phyloP scores from a whole-genome alignment of 2,113 vertebrate species.

The Stegostoma tigrinum region DNA sequence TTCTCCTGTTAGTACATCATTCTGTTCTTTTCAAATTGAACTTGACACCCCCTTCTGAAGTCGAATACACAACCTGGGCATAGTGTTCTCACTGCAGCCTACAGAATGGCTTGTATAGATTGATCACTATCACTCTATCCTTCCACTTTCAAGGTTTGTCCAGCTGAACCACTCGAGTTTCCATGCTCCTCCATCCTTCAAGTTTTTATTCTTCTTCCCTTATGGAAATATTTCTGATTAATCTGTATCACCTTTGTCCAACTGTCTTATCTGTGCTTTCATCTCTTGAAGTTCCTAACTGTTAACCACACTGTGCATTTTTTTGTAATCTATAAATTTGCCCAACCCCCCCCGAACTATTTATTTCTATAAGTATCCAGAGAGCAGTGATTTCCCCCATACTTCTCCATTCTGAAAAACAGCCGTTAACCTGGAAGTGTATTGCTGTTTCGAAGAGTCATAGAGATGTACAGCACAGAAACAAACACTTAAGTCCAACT shows the following conservation, averaged over 20 bases:
- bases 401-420: neutral
- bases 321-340: neutral
- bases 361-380: neutral
- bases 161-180: neutral
- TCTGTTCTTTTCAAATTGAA: too few species aligned
- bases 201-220: neutral
- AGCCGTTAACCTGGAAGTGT: neutral
- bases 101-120: neutral
- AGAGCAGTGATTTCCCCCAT: neutral
- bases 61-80: neutral
- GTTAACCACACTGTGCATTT: neutral
- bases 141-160: neutral
- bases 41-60: neutral
- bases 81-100: neutral
- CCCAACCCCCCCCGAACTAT: neutral
- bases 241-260: neutral
- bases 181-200: neutral
- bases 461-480: too few species aligned
- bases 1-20: too few species aligned
- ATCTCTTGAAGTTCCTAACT: neutral
- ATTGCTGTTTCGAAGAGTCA: too few species aligned
- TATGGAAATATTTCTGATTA: neutral
- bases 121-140: neutral
- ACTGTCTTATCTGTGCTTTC: neutral
- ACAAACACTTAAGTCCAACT: too few species aligned